Conservation (phyloP, 2,113 vertebrate species). For the Carettochelys insculpta region DNA sequence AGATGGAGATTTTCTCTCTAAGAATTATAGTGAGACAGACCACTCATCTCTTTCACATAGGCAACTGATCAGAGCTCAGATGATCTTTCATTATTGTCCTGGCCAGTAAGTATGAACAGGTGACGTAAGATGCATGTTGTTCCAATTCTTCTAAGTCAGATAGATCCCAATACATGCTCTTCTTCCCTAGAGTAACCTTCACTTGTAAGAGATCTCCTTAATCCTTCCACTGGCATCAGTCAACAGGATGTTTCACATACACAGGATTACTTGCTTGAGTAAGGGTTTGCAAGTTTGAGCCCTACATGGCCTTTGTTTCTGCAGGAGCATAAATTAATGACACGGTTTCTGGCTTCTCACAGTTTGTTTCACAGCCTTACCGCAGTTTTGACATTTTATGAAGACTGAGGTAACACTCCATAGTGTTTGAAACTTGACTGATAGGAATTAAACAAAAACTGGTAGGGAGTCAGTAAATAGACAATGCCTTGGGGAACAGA, state of each 20-base stretch:
- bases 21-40: not conserved
- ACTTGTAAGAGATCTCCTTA: not conserved
- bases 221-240: not conserved
- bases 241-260: accelerated
- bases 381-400: slow-evolving; percentile 6
- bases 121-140: not conserved
- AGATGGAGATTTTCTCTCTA: not conserved
- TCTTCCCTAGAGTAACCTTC: not conserved
- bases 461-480: slow-evolving; percentile 23
- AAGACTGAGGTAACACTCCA: slow-evolving; percentile 3
- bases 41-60: slow-evolving; percentile 22
- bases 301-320: not conserved
- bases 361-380: not conserved
- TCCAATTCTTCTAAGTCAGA: not conserved
- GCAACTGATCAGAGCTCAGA: slow-evolving; percentile 65
- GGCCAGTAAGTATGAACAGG: slow-evolving; percentile 53
- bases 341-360: slow-evolving; percentile 6
- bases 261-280: not conserved
- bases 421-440: not conserved
- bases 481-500: slow-evolving; percentile 22
- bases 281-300: not conserved
- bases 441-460: slow-evolving; percentile 24
- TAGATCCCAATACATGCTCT: not conserved
- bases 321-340: slow-evolving; percentile 4
- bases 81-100: slow-evolving; percentile 57